Base-by-base conservation (phyloP, 2,113 vertebrate species). In the Dinomys branickii region DNA sequence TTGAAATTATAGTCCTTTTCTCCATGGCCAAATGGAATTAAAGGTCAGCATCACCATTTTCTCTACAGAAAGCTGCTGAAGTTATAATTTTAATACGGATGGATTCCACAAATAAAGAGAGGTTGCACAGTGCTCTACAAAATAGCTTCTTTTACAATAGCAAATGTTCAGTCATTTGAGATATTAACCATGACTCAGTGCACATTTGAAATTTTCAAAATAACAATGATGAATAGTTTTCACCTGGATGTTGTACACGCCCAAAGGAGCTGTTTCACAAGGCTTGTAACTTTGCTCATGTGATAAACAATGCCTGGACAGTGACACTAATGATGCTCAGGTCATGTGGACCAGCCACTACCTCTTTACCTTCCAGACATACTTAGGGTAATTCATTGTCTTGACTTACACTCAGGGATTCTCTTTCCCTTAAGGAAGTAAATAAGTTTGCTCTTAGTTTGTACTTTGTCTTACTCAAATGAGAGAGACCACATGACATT, bases 41-140 rank as follows among this genome's bases (percentile, higher is more conserved):
- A 97, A 97, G 93, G 93, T 97, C 94, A 96, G 77, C 92, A 78
- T 95, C 65, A 95, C 91, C 86, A 96, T 94, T 96, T 96, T 94
- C 93, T 97, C 78, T 61, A 61, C 61, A 87, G 63, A 95, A 97
- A 91, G 83, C 90, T 91, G 41, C 78, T 96, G 41, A 97, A 94
- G 83, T 96, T 96, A 85, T 95, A 86, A 96, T 96, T 96, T 96
- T 93, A 92, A 94, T 91, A 95, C 63, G 73, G 88, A 96, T 91
- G 56, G 52, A 38, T 63, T 97, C 83, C 88, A 95, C 82, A 75
- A 88, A 94, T 91, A 89, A 86, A 95, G 90, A 83, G 20, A 86
- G 12, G 44, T 52, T 90, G 93, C 84, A 54, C 0, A 35, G 81
- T 85, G 67, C 80, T 85, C 89, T 95, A 81, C 61, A 65, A 97